phyloP scores from a whole-genome alignment of 2,113 vertebrate genomes.

The Poecilia latipinna region DNA sequence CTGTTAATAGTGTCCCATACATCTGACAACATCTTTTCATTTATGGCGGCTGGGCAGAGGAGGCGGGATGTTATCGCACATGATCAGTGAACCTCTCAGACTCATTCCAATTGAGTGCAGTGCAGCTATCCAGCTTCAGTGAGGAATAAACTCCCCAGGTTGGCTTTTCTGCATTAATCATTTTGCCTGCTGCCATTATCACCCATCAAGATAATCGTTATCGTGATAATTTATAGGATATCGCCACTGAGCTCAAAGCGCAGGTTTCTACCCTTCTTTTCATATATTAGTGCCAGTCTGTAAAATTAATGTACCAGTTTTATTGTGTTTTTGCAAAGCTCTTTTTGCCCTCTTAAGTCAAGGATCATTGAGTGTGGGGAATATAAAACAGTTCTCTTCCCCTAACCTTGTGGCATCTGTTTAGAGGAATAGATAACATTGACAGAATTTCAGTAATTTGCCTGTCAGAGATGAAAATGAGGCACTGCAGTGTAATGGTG shows the following conservation, averaged over 20 bases:
- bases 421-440: constrained; percentile 26
- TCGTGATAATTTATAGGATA: constrained; percentile 4
- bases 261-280: constrained; percentile 5
- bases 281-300: constrained; percentile 38
- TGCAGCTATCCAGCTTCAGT: constrained; percentile 21
- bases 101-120: constrained; percentile 27
- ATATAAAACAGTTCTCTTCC: constrained; percentile 9
- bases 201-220: constrained; percentile 32
- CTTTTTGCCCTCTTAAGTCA: constrained; percentile 30
- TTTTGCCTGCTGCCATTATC: constrained; percentile 38
- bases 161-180: constrained; percentile 39
- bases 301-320: constrained; percentile 19
- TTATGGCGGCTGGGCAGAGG: constrained; percentile 21
- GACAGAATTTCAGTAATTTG: constrained; percentile 31
- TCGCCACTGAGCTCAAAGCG: constrained; percentile 5
- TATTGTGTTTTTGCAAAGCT: constrained; percentile 18
- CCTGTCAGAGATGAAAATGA: constrained; percentile 34
- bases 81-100: constrained; percentile 57
- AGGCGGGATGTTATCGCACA: constrained; percentile 35
- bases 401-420: constrained; percentile 13
- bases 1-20: constrained; percentile 54
- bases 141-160: constrained; percentile 15
- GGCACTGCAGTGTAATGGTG: constrained; percentile 12
- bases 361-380: background rate
- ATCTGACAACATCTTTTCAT: constrained; percentile 57